phyloP scores from a whole-genome alignment of 1,140 invertebrate genomes.

The Euschistus heros region DNA sequence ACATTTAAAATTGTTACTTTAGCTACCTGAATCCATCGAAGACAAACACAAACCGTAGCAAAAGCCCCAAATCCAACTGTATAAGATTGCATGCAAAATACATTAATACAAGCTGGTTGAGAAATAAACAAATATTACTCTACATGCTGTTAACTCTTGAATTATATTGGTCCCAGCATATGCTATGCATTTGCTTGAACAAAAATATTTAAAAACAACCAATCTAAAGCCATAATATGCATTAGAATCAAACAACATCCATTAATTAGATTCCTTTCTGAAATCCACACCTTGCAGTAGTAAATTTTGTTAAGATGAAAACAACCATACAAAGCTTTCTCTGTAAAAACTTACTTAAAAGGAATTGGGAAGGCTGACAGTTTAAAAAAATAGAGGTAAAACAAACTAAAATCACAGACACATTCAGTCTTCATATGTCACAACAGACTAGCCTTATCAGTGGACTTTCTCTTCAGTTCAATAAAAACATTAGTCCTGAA shows the following conservation, averaged over 20 bases:
- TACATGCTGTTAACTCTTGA: neutral
- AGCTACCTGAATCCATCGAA: slow-evolving; percentile 21
- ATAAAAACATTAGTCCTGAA: neutral
- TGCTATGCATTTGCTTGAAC: slow-evolving; percentile 1
- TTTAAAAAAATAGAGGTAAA: neutral
- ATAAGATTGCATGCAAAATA: slow-evolving; percentile 4
- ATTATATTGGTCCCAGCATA: neutral
- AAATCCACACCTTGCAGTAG: too few species aligned
- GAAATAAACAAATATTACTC: neutral
- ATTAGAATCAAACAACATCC: neutral
- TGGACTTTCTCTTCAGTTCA: slow-evolving; percentile 8
- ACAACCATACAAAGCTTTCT: neutral
- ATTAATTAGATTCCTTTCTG: too few species aligned
- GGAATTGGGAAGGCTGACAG: neutral
- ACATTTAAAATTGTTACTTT: slow-evolving; percentile 1
- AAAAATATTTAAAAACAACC: neutral
- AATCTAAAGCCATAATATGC: neutral
- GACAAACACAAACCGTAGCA: slow-evolving; percentile 13
- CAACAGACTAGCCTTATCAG: slow-evolving; percentile 3
- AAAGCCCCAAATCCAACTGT: slow-evolving; percentile 14
- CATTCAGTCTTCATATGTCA: too few species aligned
- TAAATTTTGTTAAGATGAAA: neutral
- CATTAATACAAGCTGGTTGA: neutral
- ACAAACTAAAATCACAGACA: neutral
- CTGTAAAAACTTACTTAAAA: neutral